These are phyloP conservation scores for Chionomys nivalis DNA, from an alignment of 2,113 vertebrate species.

Conservation along the genomic window DNA sequence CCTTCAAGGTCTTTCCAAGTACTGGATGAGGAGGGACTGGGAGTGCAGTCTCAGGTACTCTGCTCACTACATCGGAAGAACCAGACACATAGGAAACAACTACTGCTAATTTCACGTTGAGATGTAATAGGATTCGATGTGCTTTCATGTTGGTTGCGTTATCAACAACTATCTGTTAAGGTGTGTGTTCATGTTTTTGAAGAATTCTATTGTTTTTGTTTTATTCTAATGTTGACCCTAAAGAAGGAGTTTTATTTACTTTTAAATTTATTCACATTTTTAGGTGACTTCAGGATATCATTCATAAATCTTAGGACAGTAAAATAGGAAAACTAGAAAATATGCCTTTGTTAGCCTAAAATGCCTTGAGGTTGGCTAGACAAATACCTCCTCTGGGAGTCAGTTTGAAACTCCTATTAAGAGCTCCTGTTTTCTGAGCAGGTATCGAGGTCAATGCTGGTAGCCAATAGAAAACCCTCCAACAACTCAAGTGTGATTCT, in stretches of 20 bases:
- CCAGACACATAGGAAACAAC: not conserved
- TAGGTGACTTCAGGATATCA: not conserved
- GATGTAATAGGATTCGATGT: not conserved
- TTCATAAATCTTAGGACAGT: not conserved
- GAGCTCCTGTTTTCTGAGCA: not conserved
- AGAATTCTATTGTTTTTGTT: not conserved
- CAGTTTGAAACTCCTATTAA: not conserved
- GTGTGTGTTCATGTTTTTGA: not conserved
- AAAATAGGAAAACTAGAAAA: not conserved
- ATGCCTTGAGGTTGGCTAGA: not conserved
- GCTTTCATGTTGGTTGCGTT: not conserved
- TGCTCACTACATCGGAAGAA: not conserved
- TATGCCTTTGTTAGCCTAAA: not conserved
- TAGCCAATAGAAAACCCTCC: not conserved
- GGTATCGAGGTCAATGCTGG: not conserved
- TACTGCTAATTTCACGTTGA: not conserved
- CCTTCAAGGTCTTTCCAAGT: not conserved
- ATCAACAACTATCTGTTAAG: not conserved
- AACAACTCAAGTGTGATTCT: not conserved
- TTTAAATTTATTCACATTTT: not conserved
- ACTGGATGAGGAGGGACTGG: not conserved
- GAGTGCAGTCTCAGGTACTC: too few species aligned
- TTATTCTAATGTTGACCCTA: not conserved
- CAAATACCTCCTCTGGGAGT: not conserved
- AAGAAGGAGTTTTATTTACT: not conserved